Evolutionary conservation across 2,797 vertebrate species (phyloP), one percentile per base, ranked within the genome.

Genomic region (Amazonetta brasiliensis): DNA sequence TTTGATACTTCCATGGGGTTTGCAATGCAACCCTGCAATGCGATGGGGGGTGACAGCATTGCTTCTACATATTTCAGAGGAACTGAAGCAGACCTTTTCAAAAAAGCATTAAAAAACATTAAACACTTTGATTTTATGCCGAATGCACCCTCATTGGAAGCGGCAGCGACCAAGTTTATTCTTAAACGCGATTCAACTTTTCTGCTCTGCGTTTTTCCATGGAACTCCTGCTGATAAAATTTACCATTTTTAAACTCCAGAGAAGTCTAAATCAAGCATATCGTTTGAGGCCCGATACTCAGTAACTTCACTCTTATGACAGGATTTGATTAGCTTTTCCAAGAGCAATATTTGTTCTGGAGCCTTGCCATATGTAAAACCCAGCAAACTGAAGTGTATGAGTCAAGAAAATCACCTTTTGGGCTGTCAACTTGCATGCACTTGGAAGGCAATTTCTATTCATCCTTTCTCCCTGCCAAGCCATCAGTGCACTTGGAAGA

Each of bases 341-440:
- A 97, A 97, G 95, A 94, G 88, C 88, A 95, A 63, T 97, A 97
- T 97, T 97, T 97, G 82, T 66, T 87, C 93, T 97, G 96, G 96
- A 97, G 77, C 66, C 64, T 35, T 92, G 97, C 96, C 96, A 92
- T 21, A 86, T 13, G 76, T 89, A 92, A 97, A 95, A 87, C 22
- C 43, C 71, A 94, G 64, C 46, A 90, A 92, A 52, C 62, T 88
- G 30, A 94, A 92, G 85, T 25, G 59, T 39, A 77, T 13, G 80
- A 94, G 78, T 95, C 90, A 96, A 94, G 91, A 94, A 95, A 95
- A 93, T 93, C 94, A 96, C 81, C 91, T 91, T 94, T 71, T 11
- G 7, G 74, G 75, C 43, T 96, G 90, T 94, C 92, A 94, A 64
- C 85, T 91, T 66, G 33, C 64, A 90, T 5, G 1, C 46, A 87